Evolutionary conservation across 53 echinoderm and acorn worm genomes (phyloP).

Genomic region (Henricia sp.): DNA sequence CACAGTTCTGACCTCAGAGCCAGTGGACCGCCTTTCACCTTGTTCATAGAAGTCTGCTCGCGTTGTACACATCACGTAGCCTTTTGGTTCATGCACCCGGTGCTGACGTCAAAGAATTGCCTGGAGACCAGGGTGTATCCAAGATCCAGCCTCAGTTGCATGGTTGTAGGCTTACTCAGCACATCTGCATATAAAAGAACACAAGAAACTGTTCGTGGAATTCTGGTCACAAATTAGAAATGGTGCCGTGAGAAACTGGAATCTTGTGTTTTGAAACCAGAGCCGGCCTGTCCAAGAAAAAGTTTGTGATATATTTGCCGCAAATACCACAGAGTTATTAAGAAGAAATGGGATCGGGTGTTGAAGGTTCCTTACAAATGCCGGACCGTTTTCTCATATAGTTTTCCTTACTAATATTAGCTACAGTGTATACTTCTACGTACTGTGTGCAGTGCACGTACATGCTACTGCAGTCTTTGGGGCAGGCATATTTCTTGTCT

Average conservation of each 20-base stretch:
- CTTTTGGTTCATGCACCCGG: constrained; percentile 6
- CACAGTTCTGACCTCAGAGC: background rate
- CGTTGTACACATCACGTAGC: background rate
- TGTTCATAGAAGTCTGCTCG: background rate
- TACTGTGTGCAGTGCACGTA: background rate
- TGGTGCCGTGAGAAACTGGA: no score
- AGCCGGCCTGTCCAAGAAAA: background rate
- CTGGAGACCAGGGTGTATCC: constrained; percentile 40
- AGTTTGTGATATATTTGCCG: background rate
- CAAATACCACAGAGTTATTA: background rate
- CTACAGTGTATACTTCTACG: background rate
- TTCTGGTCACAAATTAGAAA: background rate
- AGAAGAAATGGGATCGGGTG: constrained; percentile 3
- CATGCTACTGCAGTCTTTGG: background rate
- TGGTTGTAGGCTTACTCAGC: constrained; percentile 36
- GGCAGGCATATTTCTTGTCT: constrained; percentile 14
- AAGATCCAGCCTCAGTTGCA: background rate
- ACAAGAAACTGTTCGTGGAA: background rate
- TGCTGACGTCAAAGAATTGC: constrained; percentile 42
- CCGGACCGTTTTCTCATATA: background rate
- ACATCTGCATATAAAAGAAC: background rate
- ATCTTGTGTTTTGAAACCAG: no score
- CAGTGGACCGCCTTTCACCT: background rate
- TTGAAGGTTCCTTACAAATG: background rate
- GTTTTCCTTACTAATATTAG: background rate